These are phyloP conservation scores for Cephus rjabovi DNA, from an alignment of 2,888 invertebrate species.

Conservation along the genomic window DNA sequence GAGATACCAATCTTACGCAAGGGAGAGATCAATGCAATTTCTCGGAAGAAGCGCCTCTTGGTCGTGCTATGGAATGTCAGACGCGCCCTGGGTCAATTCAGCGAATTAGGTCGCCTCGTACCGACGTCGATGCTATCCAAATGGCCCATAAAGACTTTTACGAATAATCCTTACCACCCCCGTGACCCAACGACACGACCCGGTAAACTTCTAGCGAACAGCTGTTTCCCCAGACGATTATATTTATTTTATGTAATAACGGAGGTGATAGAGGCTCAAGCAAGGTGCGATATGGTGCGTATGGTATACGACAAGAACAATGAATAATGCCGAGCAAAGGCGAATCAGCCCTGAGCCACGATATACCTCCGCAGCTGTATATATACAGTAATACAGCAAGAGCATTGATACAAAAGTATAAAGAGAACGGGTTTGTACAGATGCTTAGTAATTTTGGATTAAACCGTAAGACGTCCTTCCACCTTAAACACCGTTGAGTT, in stretches of 20 bases:
- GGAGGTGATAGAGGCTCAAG: background rate
- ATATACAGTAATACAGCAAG: background rate
- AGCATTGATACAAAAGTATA: background rate
- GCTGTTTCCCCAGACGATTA: background rate
- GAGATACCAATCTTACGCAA: background rate
- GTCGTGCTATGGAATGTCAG: background rate
- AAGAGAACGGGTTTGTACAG: background rate
- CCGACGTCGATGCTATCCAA: background rate
- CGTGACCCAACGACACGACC: background rate
- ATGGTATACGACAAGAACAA: background rate
- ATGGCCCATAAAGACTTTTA: background rate
- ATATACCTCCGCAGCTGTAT: background rate
- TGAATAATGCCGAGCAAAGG: background rate
- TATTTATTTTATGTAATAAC: background rate
- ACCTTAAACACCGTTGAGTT: background rate
- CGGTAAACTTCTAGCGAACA: background rate
- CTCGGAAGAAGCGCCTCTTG: background rate
- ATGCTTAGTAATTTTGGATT: background rate
- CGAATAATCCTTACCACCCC: background rate
- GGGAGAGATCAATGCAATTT: background rate
- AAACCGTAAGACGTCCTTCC: background rate
- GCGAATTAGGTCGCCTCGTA: background rate
- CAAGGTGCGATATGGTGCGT: background rate
- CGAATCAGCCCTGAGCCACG: background rate
- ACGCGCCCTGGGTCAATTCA: background rate